Conservation (phyloP, 92 coral and sea anemone genomes). For the Montipora capitata region DNA sequence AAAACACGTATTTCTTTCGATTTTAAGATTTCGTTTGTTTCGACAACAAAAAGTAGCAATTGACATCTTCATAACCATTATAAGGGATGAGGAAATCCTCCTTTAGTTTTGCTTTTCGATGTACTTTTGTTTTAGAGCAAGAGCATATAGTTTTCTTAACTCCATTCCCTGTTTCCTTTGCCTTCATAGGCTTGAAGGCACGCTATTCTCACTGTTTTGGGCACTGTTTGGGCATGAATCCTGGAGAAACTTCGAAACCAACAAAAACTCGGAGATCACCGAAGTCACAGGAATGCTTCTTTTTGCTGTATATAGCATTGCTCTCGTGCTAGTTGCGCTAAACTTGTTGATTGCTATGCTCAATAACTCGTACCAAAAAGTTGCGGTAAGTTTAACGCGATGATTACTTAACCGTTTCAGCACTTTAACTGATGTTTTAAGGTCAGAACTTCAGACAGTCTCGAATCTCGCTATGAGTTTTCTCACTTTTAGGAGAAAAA, state of each 20-base stretch:
- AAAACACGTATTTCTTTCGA: no score
- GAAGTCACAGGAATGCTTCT: slow-evolving; percentile 78
- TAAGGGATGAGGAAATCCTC: no score
- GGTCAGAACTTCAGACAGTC: no score
- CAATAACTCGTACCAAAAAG: slow-evolving; percentile 77
- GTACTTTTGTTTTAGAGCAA: no score
- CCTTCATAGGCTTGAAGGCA: slow-evolving; percentile 58
- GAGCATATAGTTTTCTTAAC: no score
- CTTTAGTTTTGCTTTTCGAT: no score
- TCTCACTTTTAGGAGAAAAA: no score
- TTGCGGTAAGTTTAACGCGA: slow-evolving; percentile 69
- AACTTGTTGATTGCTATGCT: slow-evolving; percentile 94
- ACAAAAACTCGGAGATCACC: slow-evolving; percentile 55
- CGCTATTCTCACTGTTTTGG: slow-evolving; percentile 81
- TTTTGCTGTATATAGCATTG: slow-evolving; percentile 72
- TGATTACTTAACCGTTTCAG: neutral
- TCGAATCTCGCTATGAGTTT: no score
- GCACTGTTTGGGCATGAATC: slow-evolving; percentile 80
- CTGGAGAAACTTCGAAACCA: slow-evolving; percentile 60
- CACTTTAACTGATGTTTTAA: no score
- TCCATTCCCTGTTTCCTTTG: neutral
- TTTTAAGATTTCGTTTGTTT: no score
- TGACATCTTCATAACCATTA: no score
- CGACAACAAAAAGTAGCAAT: no score
- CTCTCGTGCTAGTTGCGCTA: slow-evolving; percentile 82